Percentiles rank a stretch among this genome's conserved stretches.
These are phyloP conservation scores for Rhagonycha lutea DNA, from an alignment of 2,888 invertebrate genomes.

Conservation along the genomic window DNA sequence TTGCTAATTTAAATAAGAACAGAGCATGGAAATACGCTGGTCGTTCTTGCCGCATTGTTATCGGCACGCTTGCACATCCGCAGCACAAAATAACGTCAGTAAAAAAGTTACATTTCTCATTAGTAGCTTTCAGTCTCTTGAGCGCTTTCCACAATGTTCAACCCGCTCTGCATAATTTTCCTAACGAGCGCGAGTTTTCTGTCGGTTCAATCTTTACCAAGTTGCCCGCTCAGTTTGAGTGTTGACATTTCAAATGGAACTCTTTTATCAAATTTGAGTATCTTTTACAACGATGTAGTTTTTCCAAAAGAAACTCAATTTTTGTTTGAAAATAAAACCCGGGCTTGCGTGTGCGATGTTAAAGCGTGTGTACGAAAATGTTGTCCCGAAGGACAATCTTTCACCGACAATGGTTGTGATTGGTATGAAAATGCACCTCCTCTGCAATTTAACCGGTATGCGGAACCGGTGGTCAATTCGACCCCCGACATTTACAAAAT, in stretches of 20 bases:
- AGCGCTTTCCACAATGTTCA: background rate
- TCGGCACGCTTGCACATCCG: background rate
- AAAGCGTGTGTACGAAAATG: conserved; percentile 15
- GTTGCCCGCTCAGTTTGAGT: conserved; percentile 4
- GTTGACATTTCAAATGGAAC: conserved; percentile 27
- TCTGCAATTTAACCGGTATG: background rate
- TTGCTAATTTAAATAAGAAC: background rate
- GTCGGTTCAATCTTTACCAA: background rate
- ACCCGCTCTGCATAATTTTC: background rate
- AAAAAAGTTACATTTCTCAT: background rate
- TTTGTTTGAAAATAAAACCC: background rate
- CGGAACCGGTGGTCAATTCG: background rate
- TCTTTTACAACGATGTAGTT: conserved; percentile 20
- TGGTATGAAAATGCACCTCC: background rate
- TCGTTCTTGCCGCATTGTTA: background rate
- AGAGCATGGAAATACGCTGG: background rate
- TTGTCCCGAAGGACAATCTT: conserved; percentile 6
- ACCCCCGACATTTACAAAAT: conserved; percentile 15
- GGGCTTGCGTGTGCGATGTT: conserved; percentile 7
- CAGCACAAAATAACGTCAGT: background rate
- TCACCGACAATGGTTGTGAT: background rate
- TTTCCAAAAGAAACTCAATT: background rate
- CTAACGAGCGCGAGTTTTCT: background rate
- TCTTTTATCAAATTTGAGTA: conserved; percentile 1
- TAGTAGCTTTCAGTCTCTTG: background rate